A percentile compares a stretch with the other conserved stretches of the same genome.
Conservation (phyloP, 2,797 vertebrate genomes). For the Falco novaeseelandiae region DNA sequence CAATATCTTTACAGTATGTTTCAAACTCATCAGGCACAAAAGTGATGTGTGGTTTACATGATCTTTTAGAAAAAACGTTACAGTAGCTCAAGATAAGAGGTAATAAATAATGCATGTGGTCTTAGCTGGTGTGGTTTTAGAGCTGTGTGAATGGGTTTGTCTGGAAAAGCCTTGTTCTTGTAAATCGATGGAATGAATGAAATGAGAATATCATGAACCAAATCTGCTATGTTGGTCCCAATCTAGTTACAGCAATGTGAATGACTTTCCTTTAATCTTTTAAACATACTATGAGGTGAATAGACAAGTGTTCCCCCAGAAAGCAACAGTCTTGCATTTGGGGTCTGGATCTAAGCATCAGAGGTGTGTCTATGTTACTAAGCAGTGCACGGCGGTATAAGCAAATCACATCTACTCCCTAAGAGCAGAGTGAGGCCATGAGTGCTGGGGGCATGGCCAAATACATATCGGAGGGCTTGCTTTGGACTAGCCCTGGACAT, state of each 20-base stretch:
- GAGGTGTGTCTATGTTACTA: too few species aligned
- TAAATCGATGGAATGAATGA: background rate
- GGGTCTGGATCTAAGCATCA: too few species aligned
- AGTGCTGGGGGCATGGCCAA: background rate
- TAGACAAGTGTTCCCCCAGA: background rate
- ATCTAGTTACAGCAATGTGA: background rate
- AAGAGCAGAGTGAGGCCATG: background rate
- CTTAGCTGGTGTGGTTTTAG: background rate
- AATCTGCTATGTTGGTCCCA: background rate
- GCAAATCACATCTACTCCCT: background rate
- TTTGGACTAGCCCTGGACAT: background rate
- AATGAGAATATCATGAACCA: background rate
- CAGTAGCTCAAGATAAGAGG: background rate
- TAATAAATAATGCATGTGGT: background rate
- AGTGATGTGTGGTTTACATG: background rate
- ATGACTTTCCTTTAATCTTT: background rate
- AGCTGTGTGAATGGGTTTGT: background rate
- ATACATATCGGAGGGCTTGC: background rate
- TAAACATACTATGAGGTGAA: background rate
- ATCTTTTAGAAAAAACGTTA: background rate
- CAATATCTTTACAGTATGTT: background rate
- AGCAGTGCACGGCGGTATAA: background rate
- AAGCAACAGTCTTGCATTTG: too few species aligned
- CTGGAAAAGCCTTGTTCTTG: background rate
- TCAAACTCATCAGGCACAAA: background rate